Base-by-base conservation (phyloP, 64 coral and sea anemone genomes). In the Stichodactyla helianthus region DNA sequence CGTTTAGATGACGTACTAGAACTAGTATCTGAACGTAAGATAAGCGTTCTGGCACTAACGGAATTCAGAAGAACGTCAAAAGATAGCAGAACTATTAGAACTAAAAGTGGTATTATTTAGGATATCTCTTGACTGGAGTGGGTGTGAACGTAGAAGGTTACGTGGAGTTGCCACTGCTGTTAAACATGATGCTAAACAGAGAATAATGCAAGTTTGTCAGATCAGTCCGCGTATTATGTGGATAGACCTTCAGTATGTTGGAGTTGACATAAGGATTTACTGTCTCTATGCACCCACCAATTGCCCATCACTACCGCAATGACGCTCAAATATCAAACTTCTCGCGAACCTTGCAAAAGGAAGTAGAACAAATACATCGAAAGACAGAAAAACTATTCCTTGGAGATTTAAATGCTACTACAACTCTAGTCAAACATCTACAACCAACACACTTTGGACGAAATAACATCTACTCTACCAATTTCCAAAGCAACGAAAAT, bases 161-260 rank as follows among this genome's bases (percentile, higher is more conserved):
- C 59, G 18, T 62, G 59, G 59, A 62, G 59, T 62, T 10, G 59
- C 59, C 18, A 62, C 18, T 62, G 59, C 59, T 62, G 59, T 62
- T 62, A 62, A 62, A 62, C 59, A 62, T 62, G 59, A 62, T 62
- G 9, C 59, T n/a, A n/a, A n/a, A n/a, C n/a, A n/a, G n/a, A n/a
- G n/a, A n/a, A n/a, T n/a, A n/a, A n/a, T n/a, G n/a, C 18, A 62
- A 62, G n/a, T n/a, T n/a, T n/a, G n/a, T n/a, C n/a, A n/a, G n/a
- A n/a, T n/a, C n/a, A n/a, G n/a, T n/a, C n/a, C 59, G 59, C 59
- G 59, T 62, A 62, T 62, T 62, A 62, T 62, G 59, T 62, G 59
- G 59, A 62, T 62, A 62, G 59, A 62, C 59, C 59, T 62, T 62
- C 59, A 62, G 59, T 62, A 62, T 62, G 59, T 62, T 62, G 59